Evolutionary conservation across 2,113 vertebrate genomes (phyloP).

Genomic region (Struthio camelus): DNA sequence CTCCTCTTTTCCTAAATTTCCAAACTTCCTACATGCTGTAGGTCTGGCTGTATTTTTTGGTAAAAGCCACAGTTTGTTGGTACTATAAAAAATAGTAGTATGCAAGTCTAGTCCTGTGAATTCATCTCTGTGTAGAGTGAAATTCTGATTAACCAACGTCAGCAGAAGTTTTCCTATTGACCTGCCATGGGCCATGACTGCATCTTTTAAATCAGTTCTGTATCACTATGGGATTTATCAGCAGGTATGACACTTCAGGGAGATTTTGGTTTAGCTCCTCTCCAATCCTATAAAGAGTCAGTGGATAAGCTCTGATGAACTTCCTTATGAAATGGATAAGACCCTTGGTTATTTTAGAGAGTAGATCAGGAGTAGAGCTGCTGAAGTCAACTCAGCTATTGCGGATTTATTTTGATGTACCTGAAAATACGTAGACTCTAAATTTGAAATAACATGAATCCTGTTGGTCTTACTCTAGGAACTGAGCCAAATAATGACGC

Average conservation of each 20-base stretch:
- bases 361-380: not conserved
- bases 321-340: not conserved
- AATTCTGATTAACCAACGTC: constrained; percentile 9
- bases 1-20: not conserved
- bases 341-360: not conserved
- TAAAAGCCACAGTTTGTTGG: constrained; percentile 15
- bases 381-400: not conserved
- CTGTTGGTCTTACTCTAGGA: not conserved
- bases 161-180: constrained; percentile 17
- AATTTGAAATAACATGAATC: not conserved
- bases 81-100: constrained; percentile 35
- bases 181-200: not conserved
- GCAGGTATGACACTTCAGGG: constrained; percentile 14
- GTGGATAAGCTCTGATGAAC: not conserved
- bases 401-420: constrained; percentile 4
- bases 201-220: not conserved
- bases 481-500: not conserved
- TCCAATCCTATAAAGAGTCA: not conserved
- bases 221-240: constrained; percentile 34
- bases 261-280: constrained; percentile 23
- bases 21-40: constrained; percentile 43
- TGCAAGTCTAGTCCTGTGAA: constrained; percentile 15
- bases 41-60: constrained; percentile 9
- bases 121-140: not conserved
- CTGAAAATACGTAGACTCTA: not conserved